phyloP scores from a whole-genome alignment of 1,140 invertebrate species.

The Drosophila orosa region DNA sequence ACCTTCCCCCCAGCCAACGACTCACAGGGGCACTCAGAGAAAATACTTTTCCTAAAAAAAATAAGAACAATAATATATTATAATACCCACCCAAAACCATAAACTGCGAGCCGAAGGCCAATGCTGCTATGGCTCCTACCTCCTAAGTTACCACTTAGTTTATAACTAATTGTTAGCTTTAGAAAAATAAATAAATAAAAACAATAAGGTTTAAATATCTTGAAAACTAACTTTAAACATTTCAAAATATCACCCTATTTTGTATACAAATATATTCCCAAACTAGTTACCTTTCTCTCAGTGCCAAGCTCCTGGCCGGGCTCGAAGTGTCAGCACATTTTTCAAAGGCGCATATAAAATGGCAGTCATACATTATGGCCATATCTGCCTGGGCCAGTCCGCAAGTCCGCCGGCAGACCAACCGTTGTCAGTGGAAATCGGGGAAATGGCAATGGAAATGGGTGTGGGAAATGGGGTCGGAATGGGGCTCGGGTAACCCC shows the following conservation, averaged over 20 bases:
- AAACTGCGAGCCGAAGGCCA: too few species aligned
- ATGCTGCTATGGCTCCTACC: too few species aligned
- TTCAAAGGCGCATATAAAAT: conserved; percentile 83
- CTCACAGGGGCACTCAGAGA: conserved; percentile 5
- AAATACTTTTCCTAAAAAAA: too few species aligned
- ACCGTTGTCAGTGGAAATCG: conserved; percentile 47
- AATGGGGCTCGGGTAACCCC: conserved; percentile 21
- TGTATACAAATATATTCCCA: not conserved
- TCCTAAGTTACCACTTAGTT: too few species aligned
- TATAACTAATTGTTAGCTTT: too few species aligned
- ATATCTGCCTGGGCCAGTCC: conserved; percentile 64
- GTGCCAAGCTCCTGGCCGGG: conserved; percentile 28
- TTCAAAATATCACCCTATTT: too few species aligned
- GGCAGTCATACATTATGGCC: conserved; percentile 82
- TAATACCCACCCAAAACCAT: too few species aligned
- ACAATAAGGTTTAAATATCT: not conserved
- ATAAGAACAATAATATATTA: too few species aligned
- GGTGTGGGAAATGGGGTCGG: conserved; percentile 17
- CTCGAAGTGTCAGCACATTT: conserved; percentile 80
- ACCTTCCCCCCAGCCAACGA: not conserved
- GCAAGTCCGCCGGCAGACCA: conserved; percentile 19
- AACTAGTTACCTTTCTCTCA: not conserved
- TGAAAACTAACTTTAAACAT: too few species aligned
- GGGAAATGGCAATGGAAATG: conserved; percentile 14
- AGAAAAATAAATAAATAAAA: too few species aligned